Conservation (phyloP, 2,888 invertebrate species). For the Cabera pusaria region DNA sequence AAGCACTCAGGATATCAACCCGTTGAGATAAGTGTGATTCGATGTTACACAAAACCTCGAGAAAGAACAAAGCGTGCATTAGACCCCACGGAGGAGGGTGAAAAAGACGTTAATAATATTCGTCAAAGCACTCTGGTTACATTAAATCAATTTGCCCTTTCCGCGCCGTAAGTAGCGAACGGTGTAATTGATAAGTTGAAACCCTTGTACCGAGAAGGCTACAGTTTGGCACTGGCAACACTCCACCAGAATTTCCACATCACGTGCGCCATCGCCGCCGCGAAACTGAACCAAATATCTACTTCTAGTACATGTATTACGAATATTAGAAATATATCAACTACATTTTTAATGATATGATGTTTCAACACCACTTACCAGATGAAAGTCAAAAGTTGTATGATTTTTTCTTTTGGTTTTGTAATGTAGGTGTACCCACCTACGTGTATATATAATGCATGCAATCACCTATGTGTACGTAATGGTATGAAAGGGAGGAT, state of each 20-base stretch:
- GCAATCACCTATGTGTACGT: conserved; percentile 43
- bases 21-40: conserved; percentile 76
- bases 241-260: conserved; percentile 49
- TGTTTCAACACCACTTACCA: no score
- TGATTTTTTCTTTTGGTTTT: conserved; percentile 11
- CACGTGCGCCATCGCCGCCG: conserved; percentile 45
- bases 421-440: conserved; percentile 25
- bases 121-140: conserved; percentile 84
- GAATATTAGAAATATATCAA: no score
- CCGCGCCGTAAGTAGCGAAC: conserved; percentile 83
- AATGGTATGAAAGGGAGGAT: conserved; percentile 51
- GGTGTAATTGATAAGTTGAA: conserved; percentile 84
- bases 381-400: no score
- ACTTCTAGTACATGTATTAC: no score
- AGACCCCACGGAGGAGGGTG: conserved; percentile 70
- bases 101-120: conserved; percentile 84
- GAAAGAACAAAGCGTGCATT: conserved; percentile 80
- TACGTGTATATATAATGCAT: conserved; percentile 48
- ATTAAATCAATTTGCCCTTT: conserved; percentile 84
- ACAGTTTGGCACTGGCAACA: conserved; percentile 72
- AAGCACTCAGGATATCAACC: conserved; percentile 32
- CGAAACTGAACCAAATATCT: no score
- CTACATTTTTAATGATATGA: no score
- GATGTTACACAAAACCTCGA: conserved; percentile 71
- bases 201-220: conserved; percentile 79